phyloP scores from a whole-genome alignment of 2,888 invertebrate species.

The Caenorhabditis sulstoni region DNA sequence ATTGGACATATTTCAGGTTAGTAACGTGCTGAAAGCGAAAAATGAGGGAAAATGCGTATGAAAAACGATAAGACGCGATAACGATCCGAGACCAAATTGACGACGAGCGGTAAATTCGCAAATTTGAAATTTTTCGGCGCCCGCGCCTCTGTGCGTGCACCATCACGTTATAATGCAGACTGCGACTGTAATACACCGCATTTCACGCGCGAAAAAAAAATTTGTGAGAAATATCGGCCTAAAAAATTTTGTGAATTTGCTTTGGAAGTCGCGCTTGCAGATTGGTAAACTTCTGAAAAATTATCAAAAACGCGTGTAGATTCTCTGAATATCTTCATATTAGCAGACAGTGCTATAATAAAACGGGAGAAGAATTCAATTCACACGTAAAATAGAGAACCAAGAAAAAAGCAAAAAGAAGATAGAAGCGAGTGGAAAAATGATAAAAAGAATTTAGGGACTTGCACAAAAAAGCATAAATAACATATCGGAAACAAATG shows the following conservation, averaged over 20 bases:
- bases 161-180: slow-evolving; percentile 11
- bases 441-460: neutral
- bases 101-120: slow-evolving; percentile 18
- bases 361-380: neutral
- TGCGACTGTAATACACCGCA: neutral
- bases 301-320: neutral
- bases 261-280: too few relatives aligned
- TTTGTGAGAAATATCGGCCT: too few relatives aligned
- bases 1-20: slow-evolving; percentile 67
- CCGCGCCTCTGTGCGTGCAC: slow-evolving; percentile 29
- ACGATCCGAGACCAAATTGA: neutral
- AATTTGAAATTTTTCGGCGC: slow-evolving; percentile 40
- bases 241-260: too few relatives aligned
- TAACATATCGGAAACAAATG: too few relatives aligned
- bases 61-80: neutral
- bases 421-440: neutral
- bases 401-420: neutral
- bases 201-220: too few relatives aligned
- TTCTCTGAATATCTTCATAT: neutral
- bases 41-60: neutral
- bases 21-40: slow-evolving; percentile 31
- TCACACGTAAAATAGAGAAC: slow-evolving; percentile 15
- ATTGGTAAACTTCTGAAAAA: too few relatives aligned
- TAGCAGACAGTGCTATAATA: neutral
- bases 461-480: neutral